Percentiles rank a stretch among this genome's conserved stretches.
Evolutionary conservation across 2,113 vertebrate species (phyloP).

Genomic region (Carassius carassius): DNA sequence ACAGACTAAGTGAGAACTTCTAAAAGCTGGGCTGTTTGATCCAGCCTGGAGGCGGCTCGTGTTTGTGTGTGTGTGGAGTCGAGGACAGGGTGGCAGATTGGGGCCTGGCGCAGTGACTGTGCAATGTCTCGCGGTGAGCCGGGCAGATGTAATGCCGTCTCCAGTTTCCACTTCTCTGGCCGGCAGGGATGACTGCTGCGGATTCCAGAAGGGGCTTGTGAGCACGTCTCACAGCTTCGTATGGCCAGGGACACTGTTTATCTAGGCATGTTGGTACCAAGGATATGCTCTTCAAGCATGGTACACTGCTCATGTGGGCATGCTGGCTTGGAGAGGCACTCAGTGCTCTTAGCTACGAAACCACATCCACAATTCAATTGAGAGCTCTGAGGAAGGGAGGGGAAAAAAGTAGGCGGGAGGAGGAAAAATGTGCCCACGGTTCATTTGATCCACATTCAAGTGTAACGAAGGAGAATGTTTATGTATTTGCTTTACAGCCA

Average conservation of each 20-base stretch:
- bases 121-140: constrained; percentile 27
- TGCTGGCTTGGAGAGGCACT: constrained; percentile 39
- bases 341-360: constrained; percentile 63
- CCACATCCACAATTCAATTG: constrained; percentile 70
- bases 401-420: constrained; percentile 54
- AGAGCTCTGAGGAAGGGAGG: constrained; percentile 38
- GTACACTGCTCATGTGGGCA: constrained; percentile 42
- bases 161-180: constrained; percentile 40
- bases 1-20: constrained; percentile 62
- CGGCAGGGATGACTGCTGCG: constrained; percentile 48
- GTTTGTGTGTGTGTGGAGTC: constrained; percentile 1
- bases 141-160: constrained; percentile 13
- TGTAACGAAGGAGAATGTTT: constrained; percentile 76
- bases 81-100: constrained; percentile 1
- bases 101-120: constrained; percentile 22
- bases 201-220: constrained; percentile 44
- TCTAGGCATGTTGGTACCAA: constrained; percentile 51
- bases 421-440: constrained; percentile 73
- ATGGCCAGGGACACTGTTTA: constrained; percentile 57
- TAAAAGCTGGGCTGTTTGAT: constrained; percentile 59
- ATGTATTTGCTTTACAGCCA: constrained; percentile 79
- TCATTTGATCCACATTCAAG: constrained; percentile 82
- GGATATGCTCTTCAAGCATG: constrained; percentile 49
- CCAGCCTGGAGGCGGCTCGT: constrained; percentile 36
- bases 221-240: constrained; percentile 47